Evolutionary conservation across 92 coral and sea anemone genomes (phyloP).

Genomic region (Phymanthus crucifer): DNA sequence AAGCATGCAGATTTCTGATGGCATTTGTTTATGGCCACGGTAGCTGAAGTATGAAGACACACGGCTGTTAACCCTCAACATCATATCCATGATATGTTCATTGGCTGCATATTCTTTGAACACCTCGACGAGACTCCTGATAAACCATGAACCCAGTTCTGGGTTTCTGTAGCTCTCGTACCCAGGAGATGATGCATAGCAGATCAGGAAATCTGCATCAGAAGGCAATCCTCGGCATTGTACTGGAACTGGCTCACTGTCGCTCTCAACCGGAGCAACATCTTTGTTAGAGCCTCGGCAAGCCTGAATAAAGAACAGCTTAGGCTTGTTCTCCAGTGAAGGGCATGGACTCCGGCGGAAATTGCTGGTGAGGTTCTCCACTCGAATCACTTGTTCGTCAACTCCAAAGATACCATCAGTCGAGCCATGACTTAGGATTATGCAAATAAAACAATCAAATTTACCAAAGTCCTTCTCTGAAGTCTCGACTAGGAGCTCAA

Average conservation of each 20-base stretch:
- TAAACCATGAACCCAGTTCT: slow-evolving; percentile 80
- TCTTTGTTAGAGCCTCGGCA: slow-evolving; percentile 74
- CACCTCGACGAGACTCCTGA: slow-evolving; percentile 53
- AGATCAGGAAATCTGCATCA: slow-evolving; percentile 83
- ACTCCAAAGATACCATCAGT: slow-evolving; percentile 74
- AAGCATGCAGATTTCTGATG: slow-evolving; percentile 81
- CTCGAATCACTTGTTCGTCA: slow-evolving; percentile 60
- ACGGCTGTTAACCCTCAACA: slow-evolving; percentile 73
- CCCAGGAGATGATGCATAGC: slow-evolving; percentile 82
- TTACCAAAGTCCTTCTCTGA: slow-evolving; percentile 71
- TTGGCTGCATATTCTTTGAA: slow-evolving; percentile 45
- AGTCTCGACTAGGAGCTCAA: slow-evolving; percentile 42
- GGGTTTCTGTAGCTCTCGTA: slow-evolving; percentile 71
- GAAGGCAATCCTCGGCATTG: slow-evolving; percentile 65
- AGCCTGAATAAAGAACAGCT: slow-evolving; percentile 86
- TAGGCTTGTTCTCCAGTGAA: slow-evolving; percentile 77
- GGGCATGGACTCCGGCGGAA: slow-evolving; percentile 67
- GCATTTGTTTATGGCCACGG: slow-evolving; percentile 80
- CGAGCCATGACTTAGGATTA: slow-evolving; percentile 86
- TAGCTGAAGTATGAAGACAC: slow-evolving; percentile 55
- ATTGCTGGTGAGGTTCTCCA: slow-evolving; percentile 69
- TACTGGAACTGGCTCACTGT: slow-evolving; percentile 61
- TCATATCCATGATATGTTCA: slow-evolving; percentile 91
- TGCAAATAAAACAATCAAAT: slow-evolving; percentile 82
- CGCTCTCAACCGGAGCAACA: slow-evolving; percentile 55